Percentiles rank a stretch among this genome's conserved stretches.
Evolutionary conservation across 1,140 invertebrate genomes (phyloP).

Genomic region (silkworm (Bombyx mori)): DNA sequence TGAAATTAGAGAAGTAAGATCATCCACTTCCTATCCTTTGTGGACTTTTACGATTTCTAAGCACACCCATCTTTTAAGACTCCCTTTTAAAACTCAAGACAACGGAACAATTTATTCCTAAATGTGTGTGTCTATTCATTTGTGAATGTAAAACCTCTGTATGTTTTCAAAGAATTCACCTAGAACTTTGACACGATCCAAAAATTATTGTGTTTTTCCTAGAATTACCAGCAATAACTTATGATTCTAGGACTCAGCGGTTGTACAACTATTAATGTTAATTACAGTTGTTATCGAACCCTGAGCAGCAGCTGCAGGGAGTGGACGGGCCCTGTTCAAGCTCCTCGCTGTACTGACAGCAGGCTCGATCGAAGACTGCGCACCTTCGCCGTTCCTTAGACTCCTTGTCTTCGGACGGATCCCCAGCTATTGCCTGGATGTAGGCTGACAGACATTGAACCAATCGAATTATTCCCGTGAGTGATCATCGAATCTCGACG

Average conservation of each 20-base stretch:
- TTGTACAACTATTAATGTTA: background rate
- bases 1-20: slow-evolving; percentile 78
- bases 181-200: no score
- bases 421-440: slow-evolving; percentile 59
- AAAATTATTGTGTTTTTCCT: no score
- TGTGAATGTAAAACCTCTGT: no score
- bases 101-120: no score
- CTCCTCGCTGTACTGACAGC: slow-evolving; percentile 63
- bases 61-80: no score
- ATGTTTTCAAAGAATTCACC: no score
- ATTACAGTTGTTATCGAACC: slow-evolving; percentile 40
- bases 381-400: slow-evolving; percentile 38
- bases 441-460: slow-evolving; percentile 18
- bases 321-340: slow-evolving; percentile 59
- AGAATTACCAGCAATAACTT: no score
- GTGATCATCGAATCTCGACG: background rate
- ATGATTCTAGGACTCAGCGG: no score
- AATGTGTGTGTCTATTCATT: no score
- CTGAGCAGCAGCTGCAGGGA: slow-evolving; percentile 50
- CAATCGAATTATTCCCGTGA: background rate
- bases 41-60: background rate
- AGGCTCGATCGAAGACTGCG: slow-evolving; percentile 27
- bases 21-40: slow-evolving; percentile 15
- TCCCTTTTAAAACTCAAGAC: no score
- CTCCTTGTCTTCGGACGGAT: slow-evolving; percentile 52